These are phyloP conservation scores for Rhagonycha fulva DNA, from an alignment of 2,888 invertebrate species.

Conservation along the genomic window DNA sequence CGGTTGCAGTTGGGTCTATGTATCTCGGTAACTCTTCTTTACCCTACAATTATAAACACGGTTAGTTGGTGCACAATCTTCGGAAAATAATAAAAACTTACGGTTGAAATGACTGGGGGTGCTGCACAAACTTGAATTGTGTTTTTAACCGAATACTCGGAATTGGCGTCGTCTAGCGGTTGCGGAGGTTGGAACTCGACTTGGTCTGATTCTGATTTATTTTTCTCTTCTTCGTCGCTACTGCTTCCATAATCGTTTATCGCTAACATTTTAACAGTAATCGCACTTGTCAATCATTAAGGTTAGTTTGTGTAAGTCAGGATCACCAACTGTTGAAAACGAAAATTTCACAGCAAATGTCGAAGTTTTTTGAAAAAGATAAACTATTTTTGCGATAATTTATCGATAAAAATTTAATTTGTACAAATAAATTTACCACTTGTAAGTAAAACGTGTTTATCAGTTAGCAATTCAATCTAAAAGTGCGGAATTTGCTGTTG, in stretches of 20 bases:
- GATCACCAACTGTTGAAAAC: too few species aligned
- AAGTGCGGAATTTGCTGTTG: neutral
- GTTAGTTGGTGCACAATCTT: neutral
- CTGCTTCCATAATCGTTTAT: slow-evolving; percentile 72
- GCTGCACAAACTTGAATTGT: slow-evolving; percentile 77
- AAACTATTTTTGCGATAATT: neutral
- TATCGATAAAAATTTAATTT: too few species aligned
- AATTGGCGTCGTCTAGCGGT: slow-evolving; percentile 60
- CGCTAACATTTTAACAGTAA: slow-evolving; percentile 64
- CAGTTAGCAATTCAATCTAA: neutral
- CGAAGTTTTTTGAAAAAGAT: neutral
- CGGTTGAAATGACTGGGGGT: slow-evolving; percentile 82
- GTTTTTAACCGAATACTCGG: slow-evolving; percentile 62
- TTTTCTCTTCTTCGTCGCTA: slow-evolving; percentile 69
- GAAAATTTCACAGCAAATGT: too few species aligned
- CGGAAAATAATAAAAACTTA: slow-evolving; percentile 53
- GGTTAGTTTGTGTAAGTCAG: neutral
- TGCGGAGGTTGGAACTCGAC: slow-evolving; percentile 56
- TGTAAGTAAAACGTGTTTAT: neutral
- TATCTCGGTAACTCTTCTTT: slow-evolving; percentile 71
- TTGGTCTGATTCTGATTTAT: slow-evolving; percentile 36
- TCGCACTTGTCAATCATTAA: neutral
- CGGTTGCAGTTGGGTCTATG: slow-evolving; percentile 79
- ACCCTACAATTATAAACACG: slow-evolving; percentile 59
- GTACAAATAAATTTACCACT: neutral